A percentile compares a stretch with the other conserved stretches of the same genome.
Conservation (phyloP, 1,140 invertebrate species). For the Drosophila subobscura region DNA sequence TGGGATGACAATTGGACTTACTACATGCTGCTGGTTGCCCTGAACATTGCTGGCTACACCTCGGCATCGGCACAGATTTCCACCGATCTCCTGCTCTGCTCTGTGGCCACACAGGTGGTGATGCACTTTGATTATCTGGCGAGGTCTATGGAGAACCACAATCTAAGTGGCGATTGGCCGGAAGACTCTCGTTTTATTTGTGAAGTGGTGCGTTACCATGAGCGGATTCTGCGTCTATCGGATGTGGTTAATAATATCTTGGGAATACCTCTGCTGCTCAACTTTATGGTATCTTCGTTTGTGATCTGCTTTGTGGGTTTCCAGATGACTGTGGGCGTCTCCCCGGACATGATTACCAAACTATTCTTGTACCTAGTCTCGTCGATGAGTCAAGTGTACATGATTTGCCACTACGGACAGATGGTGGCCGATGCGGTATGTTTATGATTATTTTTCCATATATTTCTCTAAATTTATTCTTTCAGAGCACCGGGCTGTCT, state of each 20-base stretch:
- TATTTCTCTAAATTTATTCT: neutral
- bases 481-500: constrained; percentile 57
- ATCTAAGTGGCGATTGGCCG: constrained; percentile 37
- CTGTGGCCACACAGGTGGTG: constrained; percentile 55
- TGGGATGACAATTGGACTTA: constrained; percentile 58
- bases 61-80: constrained; percentile 66
- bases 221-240: constrained; percentile 29
- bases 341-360: constrained; percentile 50
- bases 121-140: constrained; percentile 71
- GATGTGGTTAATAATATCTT: constrained; percentile 54
- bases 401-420: constrained; percentile 73
- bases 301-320: constrained; percentile 78
- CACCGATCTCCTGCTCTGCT: constrained; percentile 60
- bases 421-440: constrained; percentile 63
- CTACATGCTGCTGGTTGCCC: constrained; percentile 43
- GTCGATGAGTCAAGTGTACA: constrained; percentile 53
- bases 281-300: constrained; percentile 70
- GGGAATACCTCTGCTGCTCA: constrained; percentile 57
- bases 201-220: constrained; percentile 52
- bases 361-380: constrained; percentile 51
- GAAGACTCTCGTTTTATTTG: constrained; percentile 34
- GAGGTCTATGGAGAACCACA: constrained; percentile 20
- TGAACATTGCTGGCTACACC: constrained; percentile 59
- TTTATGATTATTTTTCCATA: neutral
- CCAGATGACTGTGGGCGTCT: constrained; percentile 64